phyloP scores from a whole-genome alignment of 2,797 vertebrate species.

The Sebastes iracundus region DNA sequence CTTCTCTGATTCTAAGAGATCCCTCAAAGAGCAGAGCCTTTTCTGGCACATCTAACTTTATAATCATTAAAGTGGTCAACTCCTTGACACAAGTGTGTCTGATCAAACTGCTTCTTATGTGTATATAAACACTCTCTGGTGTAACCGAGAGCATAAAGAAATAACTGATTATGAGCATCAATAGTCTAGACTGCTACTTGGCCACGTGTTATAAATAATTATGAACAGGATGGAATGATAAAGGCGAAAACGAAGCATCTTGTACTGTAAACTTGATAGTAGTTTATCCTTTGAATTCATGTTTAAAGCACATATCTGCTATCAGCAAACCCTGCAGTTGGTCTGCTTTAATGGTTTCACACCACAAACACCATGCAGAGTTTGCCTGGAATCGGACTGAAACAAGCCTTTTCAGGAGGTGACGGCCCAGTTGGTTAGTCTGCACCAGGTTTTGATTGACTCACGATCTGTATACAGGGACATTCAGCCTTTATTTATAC shows the following conservation, averaged over 20 bases:
- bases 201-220: background rate
- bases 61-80: background rate
- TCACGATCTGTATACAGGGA: background rate
- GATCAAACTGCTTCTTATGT: background rate
- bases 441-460: background rate
- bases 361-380: background rate
- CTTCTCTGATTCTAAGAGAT: background rate
- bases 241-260: background rate
- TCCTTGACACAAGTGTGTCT: background rate
- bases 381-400: background rate
- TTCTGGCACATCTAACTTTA: background rate
- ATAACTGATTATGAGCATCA: background rate
- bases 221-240: background rate
- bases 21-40: background rate
- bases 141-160: background rate
- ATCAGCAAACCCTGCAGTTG: background rate
- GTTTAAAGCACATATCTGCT: background rate
- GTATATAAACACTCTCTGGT: background rate
- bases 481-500: background rate
- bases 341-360: background rate
- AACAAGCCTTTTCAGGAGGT: background rate
- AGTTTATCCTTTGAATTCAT: background rate
- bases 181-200: background rate
- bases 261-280: too few species aligned
- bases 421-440: background rate